Evolutionary conservation across 2,888 invertebrate genomes (phyloP).

Genomic region (Tubulanus polymorphus): DNA sequence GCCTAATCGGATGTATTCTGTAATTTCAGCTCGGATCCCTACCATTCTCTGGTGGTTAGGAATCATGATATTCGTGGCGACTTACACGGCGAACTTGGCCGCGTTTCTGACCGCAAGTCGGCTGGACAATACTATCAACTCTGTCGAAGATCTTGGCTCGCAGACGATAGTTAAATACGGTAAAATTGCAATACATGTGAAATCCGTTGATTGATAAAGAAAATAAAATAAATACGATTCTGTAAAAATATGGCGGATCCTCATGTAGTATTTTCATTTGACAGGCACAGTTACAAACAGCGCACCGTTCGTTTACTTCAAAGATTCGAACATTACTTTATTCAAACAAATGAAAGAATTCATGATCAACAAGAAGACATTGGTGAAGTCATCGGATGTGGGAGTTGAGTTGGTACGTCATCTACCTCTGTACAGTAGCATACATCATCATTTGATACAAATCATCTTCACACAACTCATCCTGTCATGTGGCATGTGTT

Average conservation of each 20-base stretch:
- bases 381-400: slow-evolving; percentile 1
- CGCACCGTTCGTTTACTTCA: slow-evolving; percentile 9
- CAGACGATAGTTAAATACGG: slow-evolving; percentile 15
- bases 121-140: slow-evolving; percentile 10
- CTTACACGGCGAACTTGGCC: slow-evolving; percentile 19
- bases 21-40: slow-evolving; percentile 8
- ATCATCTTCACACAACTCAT: no score
- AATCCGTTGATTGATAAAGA: no score
- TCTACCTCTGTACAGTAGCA: no score
- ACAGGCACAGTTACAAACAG: slow-evolving; percentile 12
- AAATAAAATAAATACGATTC: no score
- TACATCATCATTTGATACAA: no score
- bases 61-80: slow-evolving; percentile 15
- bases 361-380: slow-evolving; percentile 10
- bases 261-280: slow-evolving; percentile 2
- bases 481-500: no score
- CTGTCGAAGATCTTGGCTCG: slow-evolving; percentile 16
- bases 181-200: no score
- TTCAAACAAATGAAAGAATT: slow-evolving; percentile 11
- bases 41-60: slow-evolving; percentile 14
- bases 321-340: slow-evolving; percentile 8
- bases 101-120: slow-evolving; percentile 16
- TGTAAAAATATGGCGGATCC: no score
- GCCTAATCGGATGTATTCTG: no score
- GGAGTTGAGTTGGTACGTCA: slow-evolving; percentile 6